A percentile compares a stretch with the other conserved stretches of the same genome.
Conservation (phyloP, 2,888 invertebrate genomes). For the Drosophila nigritarsus region DNA sequence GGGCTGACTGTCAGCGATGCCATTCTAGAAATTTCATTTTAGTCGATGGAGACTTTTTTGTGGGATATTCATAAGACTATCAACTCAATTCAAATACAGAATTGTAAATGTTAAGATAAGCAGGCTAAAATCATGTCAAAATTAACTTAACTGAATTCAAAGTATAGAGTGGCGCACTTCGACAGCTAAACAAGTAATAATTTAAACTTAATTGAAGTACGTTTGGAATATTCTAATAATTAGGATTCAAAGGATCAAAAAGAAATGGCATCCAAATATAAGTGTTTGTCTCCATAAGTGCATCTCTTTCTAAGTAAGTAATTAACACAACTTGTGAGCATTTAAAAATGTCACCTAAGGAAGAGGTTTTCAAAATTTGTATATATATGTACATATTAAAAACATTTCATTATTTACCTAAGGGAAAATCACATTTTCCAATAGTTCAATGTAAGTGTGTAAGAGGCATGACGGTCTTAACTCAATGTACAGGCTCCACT, state of each 20-base stretch:
- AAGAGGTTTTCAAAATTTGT: neutral
- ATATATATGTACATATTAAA: neutral
- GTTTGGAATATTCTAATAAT: neutral
- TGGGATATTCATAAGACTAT: neutral
- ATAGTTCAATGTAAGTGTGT: neutral
- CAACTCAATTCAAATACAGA: no score
- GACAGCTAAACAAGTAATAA: no score
- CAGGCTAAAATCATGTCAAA: no score
- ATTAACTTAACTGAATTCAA: no score
- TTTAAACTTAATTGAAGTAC: neutral
- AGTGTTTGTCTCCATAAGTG: no score
- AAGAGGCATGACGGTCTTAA: neutral
- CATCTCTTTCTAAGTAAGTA: neutral
- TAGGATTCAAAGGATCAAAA: neutral
- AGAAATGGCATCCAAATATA: neutral
- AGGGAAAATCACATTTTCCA: neutral
- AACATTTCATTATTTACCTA: neutral
- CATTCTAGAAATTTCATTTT: neutral
- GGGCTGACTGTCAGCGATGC: neutral
- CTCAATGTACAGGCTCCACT: neutral
- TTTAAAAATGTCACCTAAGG: no score
- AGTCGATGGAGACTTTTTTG: neutral
- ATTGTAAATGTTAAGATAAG: no score
- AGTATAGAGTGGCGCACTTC: no score
- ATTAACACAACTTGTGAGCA: neutral